These are phyloP conservation scores for Schizotus pectinicornis DNA, from an alignment of 2,888 invertebrate genomes.

Conservation along the genomic window DNA sequence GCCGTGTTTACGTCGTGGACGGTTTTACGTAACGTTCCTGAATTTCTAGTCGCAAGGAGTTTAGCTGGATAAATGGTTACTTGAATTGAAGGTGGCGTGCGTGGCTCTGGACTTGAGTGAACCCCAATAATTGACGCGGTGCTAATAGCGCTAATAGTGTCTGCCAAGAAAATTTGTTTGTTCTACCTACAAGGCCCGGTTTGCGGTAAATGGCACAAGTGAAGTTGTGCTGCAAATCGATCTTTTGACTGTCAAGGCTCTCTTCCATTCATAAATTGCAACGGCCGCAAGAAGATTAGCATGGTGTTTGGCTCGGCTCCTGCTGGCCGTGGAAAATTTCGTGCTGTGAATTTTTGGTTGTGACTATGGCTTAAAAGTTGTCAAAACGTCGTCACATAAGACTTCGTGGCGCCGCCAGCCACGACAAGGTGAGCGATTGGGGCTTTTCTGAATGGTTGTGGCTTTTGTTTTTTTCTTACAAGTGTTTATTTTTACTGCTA, in stretches of 20 bases:
- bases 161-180: no score
- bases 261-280: no score
- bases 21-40: constrained; percentile 17
- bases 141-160: no score
- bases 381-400: constrained; percentile 57
- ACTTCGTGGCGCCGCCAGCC: constrained; percentile 57
- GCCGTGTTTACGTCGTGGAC: background rate
- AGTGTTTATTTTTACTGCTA: constrained; percentile 1
- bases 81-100: background rate
- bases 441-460: constrained; percentile 4
- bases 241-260: background rate
- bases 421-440: constrained; percentile 49
- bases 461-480: background rate
- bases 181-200: background rate
- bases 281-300: no score
- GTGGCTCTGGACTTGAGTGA: no score
- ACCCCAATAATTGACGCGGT: no score
- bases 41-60: background rate
- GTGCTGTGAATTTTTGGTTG: constrained; percentile 18
- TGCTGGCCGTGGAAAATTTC: background rate
- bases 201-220: background rate
- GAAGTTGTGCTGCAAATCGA: background rate
- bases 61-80: constrained; percentile 24
- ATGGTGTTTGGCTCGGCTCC: no score
- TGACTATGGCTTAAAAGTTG: constrained; percentile 48